Base-by-base conservation (phyloP, 2,888 invertebrate genomes). In the Nyleta sp. region DNA sequence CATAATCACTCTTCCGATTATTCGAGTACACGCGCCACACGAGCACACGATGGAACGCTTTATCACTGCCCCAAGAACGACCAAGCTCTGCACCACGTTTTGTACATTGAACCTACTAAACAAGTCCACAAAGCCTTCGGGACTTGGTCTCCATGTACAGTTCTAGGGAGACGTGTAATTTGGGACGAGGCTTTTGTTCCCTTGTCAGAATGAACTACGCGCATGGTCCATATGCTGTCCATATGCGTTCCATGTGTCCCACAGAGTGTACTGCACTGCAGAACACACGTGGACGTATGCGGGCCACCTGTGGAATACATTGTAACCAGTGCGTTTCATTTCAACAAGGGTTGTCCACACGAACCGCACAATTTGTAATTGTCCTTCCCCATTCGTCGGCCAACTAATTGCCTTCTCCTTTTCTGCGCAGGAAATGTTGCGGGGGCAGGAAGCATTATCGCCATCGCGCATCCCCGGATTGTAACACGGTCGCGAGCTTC, bases 401-500 rank as follows among this genome's bases (percentile, higher is more conserved):
- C 13, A 48, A 64, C 10, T 46, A 17, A 31, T 48, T 7, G 11
- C 17, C 50, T n/a, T 38, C 6, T 46, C 28, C 40, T 35, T 38
- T 42, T 22, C 40, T 15, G 5, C 15, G n/a, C 62, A 96, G 95
- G 92, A 95, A 94, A 89, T 95, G 95, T 90, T 87, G 89, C 71
- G 84, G 87, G 79, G 95, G 95, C 91, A 95, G 96, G 91, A 96
- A 96, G 92, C 96, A 96, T 87, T 96, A 96, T 91, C 94, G 96
- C 71, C 96, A 97, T 91, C 95, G 96, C 87, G 95, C 96, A 84
- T 96, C 97, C 8, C 96, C 96, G 33, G 97, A 97, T 91, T 96
- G 96, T 92, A 96, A 96, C 91, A 97, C 97, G 31, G 96, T 97
- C 73, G 97, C 96, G 57, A 97, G 97, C 15, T 95, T 96, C 89